phyloP scores from a whole-genome alignment of 35 echinoderm and acorn worm species.

The Ophiothrix spiculata region DNA sequence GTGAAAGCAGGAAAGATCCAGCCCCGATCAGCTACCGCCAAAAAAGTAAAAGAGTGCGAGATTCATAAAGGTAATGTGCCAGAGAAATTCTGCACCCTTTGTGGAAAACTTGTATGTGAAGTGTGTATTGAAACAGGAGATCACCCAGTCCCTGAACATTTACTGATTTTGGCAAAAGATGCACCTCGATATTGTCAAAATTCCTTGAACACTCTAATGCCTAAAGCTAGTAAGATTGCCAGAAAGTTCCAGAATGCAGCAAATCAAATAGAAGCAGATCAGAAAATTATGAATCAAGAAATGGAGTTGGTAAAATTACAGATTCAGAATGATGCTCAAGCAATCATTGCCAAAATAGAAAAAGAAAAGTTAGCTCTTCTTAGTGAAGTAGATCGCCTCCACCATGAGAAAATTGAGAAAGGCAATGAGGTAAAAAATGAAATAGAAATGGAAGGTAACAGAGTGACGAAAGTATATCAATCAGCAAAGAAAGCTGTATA shows the following conservation, averaged over 20 bases:
- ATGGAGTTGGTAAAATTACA: neutral
- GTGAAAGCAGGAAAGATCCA: neutral
- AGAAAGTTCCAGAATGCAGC: neutral
- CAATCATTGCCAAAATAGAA: neutral
- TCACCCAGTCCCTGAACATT: neutral
- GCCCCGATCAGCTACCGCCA: neutral
- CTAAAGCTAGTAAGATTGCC: neutral
- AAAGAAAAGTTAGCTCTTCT: neutral
- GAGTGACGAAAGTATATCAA: neutral
- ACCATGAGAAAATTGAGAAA: neutral
- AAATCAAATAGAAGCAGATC: neutral
- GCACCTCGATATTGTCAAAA: neutral
- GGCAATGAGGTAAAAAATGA: neutral
- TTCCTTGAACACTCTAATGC: neutral
- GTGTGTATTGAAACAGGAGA: neutral
- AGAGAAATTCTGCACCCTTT: neutral
- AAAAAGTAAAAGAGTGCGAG: neutral
- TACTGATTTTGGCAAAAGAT: neutral
- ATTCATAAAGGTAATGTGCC: neutral
- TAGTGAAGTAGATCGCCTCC: neutral
- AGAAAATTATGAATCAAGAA: neutral
- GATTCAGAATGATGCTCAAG: neutral
- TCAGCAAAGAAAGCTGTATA: neutral
- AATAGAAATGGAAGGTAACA: neutral
- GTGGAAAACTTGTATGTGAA: neutral